Percentiles rank a stretch among this genome's conserved stretches.
Evolutionary conservation across 2,888 invertebrate genomes (phyloP).

Genomic region (Andricus curvator): DNA sequence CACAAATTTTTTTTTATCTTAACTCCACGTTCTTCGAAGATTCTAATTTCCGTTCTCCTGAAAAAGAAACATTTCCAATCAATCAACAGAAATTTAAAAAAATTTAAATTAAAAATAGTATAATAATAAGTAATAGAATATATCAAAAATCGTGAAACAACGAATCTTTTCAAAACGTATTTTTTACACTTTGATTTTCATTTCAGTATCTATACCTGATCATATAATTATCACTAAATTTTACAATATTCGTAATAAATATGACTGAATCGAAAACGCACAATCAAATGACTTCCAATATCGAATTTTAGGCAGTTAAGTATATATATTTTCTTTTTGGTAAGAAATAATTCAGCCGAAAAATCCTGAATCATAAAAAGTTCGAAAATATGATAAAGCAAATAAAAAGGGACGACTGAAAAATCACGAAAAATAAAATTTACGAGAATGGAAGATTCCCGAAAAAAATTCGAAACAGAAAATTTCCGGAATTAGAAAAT

Average conservation of each 20-base stretch:
- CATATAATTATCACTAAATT: constrained; percentile 31
- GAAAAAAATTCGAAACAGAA: too few species aligned
- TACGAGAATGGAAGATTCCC: too few species aligned
- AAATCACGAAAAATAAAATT: too few species aligned
- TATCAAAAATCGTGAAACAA: constrained; percentile 19
- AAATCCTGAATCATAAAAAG: too few species aligned
- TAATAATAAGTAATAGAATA: neutral
- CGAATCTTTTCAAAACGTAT: neutral
- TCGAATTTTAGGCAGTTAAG: neutral
- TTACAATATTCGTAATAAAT: constrained; percentile 8
- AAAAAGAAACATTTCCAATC: constrained; percentile 4
- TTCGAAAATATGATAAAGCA: too few species aligned
- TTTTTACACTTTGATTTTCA: neutral
- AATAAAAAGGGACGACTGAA: too few species aligned
- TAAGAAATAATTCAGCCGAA: too few species aligned
- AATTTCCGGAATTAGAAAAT: too few species aligned
- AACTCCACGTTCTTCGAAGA: neutral
- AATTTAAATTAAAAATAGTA: neutral
- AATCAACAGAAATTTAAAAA: too few species aligned
- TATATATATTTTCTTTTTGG: too few species aligned
- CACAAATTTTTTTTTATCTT: neutral
- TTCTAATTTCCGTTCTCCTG: neutral
- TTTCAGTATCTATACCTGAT: neutral
- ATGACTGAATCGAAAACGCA: constrained; percentile 35
- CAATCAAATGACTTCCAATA: neutral